Evolutionary conservation across 2,113 vertebrate genomes (phyloP), one percentile per base, ranked within the genome.

Genomic region (Chaetura pelagica): DNA sequence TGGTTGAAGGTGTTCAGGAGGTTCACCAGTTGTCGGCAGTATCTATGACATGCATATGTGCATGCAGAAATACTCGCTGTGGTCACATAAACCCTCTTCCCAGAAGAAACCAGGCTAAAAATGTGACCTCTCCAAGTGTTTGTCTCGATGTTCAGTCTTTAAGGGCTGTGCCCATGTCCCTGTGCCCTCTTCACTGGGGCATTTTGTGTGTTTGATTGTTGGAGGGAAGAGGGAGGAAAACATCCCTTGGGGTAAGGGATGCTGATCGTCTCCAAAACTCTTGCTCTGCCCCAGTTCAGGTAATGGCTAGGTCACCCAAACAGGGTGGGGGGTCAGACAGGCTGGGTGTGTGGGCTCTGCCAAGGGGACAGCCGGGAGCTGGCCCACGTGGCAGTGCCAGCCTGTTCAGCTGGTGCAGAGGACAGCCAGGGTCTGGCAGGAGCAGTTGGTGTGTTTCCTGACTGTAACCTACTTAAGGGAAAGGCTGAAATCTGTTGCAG

Each of bases 401-500:
- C 68, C 68, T 74, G 71, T 57, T 82, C 55, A 23, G 66, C 94
- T 93, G 79, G 75, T 90, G 88, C 85, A 95, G 88, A 86, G 75
- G 75, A 69, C 58, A 87, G 89, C 78, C 22, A 1, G 30, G 54
- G 85, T 34, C 91, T 89, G 84, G 84, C 87, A 68, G 51, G 7
- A 82, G 84, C 71, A 85, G 82, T 55, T 80, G 84, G 72, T 90
- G 81, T 44, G 3, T 76, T 94, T 93, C 92, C 96, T 94, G 93
- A 32, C 82, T 63, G 63, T 95, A 95, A 91, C 94, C 93, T 96
- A 81, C 82, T 93, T 90, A 90, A 90, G 61, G 34, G 52, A n/a
- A 86, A 90, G 75, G 79, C 90, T 93, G 85, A 90, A 90, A 94
- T 92, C 94, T 90, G 94, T 85, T 93, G 72, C 76, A 71, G 83